phyloP scores from a whole-genome alignment of 1,140 invertebrate species.

The Lasaia peninsularis region DNA sequence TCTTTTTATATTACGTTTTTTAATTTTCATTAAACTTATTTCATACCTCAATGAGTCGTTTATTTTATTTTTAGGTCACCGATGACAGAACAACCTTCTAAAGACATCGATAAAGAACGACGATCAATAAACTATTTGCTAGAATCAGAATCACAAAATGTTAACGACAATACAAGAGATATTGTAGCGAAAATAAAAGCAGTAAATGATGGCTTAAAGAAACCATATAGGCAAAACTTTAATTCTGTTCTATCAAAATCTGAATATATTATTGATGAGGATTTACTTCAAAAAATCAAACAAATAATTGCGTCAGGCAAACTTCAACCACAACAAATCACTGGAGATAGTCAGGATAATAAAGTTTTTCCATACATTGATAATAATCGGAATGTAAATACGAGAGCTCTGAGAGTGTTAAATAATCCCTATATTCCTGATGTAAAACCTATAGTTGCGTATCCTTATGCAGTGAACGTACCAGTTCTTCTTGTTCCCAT shows the following conservation, averaged over 20 bases:
- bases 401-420: conserved; percentile 37
- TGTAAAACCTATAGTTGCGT: conserved; percentile 23
- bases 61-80: conserved; percentile 21
- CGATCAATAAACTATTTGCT: conserved; percentile 34
- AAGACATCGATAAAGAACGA: conserved; percentile 29
- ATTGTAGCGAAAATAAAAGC: conserved; percentile 62
- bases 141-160: conserved; percentile 26
- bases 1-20: background rate
- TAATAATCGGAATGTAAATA: conserved; percentile 29
- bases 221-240: conserved; percentile 37
- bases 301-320: conserved; percentile 54
- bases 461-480: conserved; percentile 48
- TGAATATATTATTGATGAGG: conserved; percentile 42
- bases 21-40: background rate
- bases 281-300: conserved; percentile 50
- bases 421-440: conserved; percentile 25
- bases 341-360: conserved; percentile 30
- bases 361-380: conserved; percentile 25
- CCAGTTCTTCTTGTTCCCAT: conserved; percentile 50
- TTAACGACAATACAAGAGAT: conserved; percentile 34
- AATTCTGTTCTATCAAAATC: conserved; percentile 39
- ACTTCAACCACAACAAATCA: conserved; percentile 29
- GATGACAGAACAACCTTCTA: conserved; percentile 7
- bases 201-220: conserved; percentile 51
- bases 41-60: background rate